Percentiles rank a stretch among this genome's conserved stretches.
phyloP scores from a whole-genome alignment of 2,797 vertebrate species.

The Cuculus canorus region DNA sequence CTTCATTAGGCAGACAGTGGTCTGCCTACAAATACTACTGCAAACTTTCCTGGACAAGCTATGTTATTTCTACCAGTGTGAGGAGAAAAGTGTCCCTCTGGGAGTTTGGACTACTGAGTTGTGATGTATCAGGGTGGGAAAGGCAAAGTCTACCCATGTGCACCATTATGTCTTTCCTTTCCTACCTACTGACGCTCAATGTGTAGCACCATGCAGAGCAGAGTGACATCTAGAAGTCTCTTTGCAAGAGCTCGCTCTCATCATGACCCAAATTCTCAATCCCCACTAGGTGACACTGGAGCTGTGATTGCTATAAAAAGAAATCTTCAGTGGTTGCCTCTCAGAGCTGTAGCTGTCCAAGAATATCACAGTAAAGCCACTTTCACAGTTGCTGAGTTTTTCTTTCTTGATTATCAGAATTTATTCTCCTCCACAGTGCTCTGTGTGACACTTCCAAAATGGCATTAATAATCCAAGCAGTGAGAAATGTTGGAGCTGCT shows the following conservation, averaged over 20 bases:
- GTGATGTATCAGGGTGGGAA: background rate
- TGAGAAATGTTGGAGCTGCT: background rate
- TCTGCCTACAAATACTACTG: background rate
- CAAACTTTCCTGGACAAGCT: background rate
- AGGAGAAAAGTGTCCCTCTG: background rate
- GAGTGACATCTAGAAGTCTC: background rate
- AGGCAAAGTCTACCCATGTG: accelerated
- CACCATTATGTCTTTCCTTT: background rate
- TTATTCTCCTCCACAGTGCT: background rate
- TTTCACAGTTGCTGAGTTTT: background rate
- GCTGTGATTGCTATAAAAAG: constrained; percentile 3
- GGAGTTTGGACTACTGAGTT: background rate
- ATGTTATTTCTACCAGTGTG: accelerated
- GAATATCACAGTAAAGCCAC: background rate
- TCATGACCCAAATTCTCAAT: constrained; percentile 17
- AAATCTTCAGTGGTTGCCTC: background rate
- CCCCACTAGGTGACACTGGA: background rate
- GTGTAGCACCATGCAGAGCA: accelerated
- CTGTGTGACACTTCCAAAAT: background rate
- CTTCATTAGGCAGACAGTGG: background rate
- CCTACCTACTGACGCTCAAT: accelerated
- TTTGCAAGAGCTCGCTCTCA: background rate
- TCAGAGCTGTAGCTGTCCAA: background rate
- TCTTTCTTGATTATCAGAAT: background rate
- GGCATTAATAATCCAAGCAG: background rate